Base-by-base conservation (phyloP, 1,140 invertebrate genomes). In the Drosophila parabipectinata region DNA sequence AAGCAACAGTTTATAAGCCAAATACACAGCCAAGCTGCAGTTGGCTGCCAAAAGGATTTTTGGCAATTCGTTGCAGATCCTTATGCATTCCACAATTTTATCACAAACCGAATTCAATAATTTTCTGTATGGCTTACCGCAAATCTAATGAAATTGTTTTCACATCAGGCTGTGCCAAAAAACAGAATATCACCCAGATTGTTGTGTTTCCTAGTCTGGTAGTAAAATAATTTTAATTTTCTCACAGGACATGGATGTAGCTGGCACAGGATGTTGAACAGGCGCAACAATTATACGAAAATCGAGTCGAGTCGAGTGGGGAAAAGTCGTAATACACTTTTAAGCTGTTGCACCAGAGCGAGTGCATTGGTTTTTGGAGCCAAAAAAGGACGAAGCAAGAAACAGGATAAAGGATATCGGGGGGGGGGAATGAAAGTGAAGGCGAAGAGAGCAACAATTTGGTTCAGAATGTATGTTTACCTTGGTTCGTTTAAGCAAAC, bases 281-380 rank as follows among this genome's bases (percentile, higher is more conserved):
- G 50, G 48, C 55, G 57, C 71, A 72, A 72, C 69, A 72, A 71
- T 71, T 72, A 73, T 37, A 62, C 41, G 51, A 54, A 37, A 71
- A 61, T 61, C 26, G 26, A 28, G 39, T 61, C 47, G 68, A 48
- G 50, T 61, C 47, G 68, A 48, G 50, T 61, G 57, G 32, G 56
- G 50, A 75, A 81, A 77, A 67, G 8, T 62, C 77, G 58, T 67
- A 71, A 68, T 68, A 81, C 77, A 74, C 77, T 81, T 80, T 77
- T 81, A 77, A 85, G 82, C 81, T 85, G 81, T 85, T 85, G 81
- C 82, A 87, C 68, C 71, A 60, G 45, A 51, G 47, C 63, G 44
- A 69, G 32, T 69, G 66, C 66, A 69, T 67, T 68, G 62, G 66
- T 39, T 39, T 50, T 45, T 24, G 26, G 28, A 10, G 21, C 15